A percentile compares a stretch with the other conserved stretches of the same genome.
phyloP scores from a whole-genome alignment of 2,888 invertebrate species.

The Mycalesis mineus region DNA sequence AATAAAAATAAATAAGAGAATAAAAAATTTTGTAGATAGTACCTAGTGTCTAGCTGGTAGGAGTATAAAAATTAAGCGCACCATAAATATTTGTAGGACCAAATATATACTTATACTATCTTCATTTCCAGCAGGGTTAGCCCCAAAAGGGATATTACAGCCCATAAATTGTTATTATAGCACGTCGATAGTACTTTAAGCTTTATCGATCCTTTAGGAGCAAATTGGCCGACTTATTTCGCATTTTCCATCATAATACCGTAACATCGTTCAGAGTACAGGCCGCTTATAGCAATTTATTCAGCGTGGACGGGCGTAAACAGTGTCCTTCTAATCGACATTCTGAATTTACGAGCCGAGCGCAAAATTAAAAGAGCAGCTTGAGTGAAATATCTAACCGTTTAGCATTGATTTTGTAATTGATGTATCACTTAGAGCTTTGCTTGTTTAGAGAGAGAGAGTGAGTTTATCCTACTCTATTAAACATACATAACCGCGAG shows the following conservation, averaged over 20 bases:
- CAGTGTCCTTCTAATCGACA: conserved; percentile 50
- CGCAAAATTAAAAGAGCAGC: conserved; percentile 43
- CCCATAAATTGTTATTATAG: conserved; percentile 33
- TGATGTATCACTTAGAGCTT: neutral
- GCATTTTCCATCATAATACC: conserved; percentile 42
- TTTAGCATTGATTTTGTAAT: neutral
- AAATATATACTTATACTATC: conserved; percentile 6
- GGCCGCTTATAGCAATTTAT: conserved; percentile 56
- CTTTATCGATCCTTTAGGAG: conserved; percentile 33
- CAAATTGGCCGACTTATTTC: conserved; percentile 39
- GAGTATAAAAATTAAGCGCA: neutral
- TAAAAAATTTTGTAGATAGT: too few species aligned
- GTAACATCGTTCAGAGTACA: conserved; percentile 31
- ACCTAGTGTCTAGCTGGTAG: too few species aligned
- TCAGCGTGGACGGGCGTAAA: conserved; percentile 43
- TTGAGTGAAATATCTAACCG: neutral
- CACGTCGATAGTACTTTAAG: conserved; percentile 29
- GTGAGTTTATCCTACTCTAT: too few species aligned
- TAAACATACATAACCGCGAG: too few species aligned
- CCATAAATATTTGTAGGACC: neutral
- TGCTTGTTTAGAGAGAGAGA: too few species aligned
- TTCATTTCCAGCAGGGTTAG: conserved; percentile 19
- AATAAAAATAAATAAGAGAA: too few species aligned
- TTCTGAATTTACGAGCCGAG: conserved; percentile 50
- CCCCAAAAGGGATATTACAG: conserved; percentile 29